Evolutionary conservation across 2,797 vertebrate genomes (phyloP), one percentile per base, ranked within the genome.

Genomic region (Takifugu rubripes): DNA sequence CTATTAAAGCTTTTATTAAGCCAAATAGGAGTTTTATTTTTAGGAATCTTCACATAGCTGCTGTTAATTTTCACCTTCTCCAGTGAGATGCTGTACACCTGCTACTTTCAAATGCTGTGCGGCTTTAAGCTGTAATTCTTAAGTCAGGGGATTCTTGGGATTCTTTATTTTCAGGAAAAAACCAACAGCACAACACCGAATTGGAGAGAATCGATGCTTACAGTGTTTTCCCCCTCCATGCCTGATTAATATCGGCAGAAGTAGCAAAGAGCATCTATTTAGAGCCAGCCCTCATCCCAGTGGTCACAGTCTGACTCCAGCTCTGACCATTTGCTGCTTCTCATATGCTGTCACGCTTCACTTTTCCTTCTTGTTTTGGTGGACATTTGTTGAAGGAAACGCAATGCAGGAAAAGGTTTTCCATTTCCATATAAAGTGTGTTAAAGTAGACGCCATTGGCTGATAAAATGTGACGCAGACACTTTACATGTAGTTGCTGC

Each of bases 41-140:
- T 59, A 56, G 58, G 55, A 57, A 25, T 56, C 52, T 77, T 85
- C 71, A 59, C 74, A 74, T 65, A 60, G 45, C 56, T 55, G 51
- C 57, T 77, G 68, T 15, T 5, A 81, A 52, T 63, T 56, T 61
- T 54, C 72, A 73, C 74, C 72, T 82, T 68, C 80, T 25, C 69
- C 73, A n/a, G 49, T 21, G 33, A 61, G 25, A 73, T 57, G 68
- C 59, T 60, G 12, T 49, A 49, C 24, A 25, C 26, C 47, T 16
- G 25, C 47, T 11, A 49, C 47, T 11, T 26, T 25, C 43, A 44
- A 46, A 17, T 46, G 24, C 8, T 9, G 47, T 3, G 16, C 7
- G 6, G 44, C 44, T 12, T 49, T 26, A 14, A 26, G 25, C 24
- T 5, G 25, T 25, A 6, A 21, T 21, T 11, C 25, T 26, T 49